A percentile compares a stretch with the other conserved stretches of the same genome.
Conservation (phyloP, 2,113 vertebrate genomes). For the Hepsetus odoe region DNA sequence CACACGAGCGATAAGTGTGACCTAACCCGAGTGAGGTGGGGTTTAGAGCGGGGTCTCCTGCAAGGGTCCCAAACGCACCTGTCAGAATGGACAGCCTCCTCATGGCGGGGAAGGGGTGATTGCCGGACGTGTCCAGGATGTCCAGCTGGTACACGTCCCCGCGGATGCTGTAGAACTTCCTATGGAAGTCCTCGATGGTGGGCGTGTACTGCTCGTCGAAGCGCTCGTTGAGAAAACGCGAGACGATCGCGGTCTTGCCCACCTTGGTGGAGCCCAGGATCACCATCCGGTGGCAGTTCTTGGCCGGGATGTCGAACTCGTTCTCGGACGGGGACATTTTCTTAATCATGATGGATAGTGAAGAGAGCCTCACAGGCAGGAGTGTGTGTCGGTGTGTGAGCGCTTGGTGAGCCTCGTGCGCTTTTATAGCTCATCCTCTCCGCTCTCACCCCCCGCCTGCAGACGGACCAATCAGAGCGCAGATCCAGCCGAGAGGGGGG, state of each 20-base stretch:
- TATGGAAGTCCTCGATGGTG: constrained; percentile 98
- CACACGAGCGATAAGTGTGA: no score
- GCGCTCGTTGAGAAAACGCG: constrained; percentile 91
- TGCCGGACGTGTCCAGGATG: constrained; percentile 94
- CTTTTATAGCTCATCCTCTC: neutral
- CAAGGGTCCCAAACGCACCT: constrained; percentile 74
- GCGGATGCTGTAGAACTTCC: constrained; percentile 97
- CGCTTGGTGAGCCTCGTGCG: neutral
- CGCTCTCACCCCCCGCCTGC: no score
- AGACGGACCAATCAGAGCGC: no score
- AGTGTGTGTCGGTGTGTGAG: neutral
- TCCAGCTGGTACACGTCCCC: constrained; percentile 96
- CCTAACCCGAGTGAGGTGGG: no score
- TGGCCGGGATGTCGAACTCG: constrained; percentile 90
- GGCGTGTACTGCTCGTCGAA: constrained; percentile 97
- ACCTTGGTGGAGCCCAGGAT: constrained; percentile 97
- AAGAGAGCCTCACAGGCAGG: neutral
- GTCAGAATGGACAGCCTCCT: constrained; percentile 95
- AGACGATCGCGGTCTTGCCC: constrained; percentile 96
- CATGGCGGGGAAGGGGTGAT: constrained; percentile 97
- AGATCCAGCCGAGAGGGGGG: no score
- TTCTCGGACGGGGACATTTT: constrained; percentile 89
- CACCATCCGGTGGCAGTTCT: constrained; percentile 98
- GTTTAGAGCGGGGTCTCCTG: no score
- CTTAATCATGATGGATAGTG: constrained; percentile 84